Base-by-base conservation (phyloP, 2,888 invertebrate genomes). In the Drosophila bunnanda region DNA sequence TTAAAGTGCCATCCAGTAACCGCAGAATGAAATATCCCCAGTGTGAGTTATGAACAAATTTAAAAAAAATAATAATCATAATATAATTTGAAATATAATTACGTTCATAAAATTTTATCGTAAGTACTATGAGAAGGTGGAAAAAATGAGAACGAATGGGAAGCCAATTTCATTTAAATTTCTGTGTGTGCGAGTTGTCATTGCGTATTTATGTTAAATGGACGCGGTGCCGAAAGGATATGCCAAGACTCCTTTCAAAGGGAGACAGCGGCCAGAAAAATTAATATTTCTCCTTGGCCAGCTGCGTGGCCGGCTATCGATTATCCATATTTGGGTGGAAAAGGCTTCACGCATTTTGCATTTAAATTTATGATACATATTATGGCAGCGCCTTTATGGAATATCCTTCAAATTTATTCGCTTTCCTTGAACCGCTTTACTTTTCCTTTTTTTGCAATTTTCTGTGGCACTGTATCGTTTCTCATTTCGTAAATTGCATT, bases 171-270 rank as follows among this genome's bases (percentile, higher is more conserved):
- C 56, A 70, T 62, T 57, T 28, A 52, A 68, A 46, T 58, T 54
- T 53, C 53, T 46, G 67, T 68, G 36, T 53, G 41, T 54, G 50
- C 64, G 53, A 52, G 54, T 74, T 68, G 73, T 80, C 79, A 80
- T 80, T 82, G 82, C 77, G 72, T 80, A 82, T 83, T 80, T 76
- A 82, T 75, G 81, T 71, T 80, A 82, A 86, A 82, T 85, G 76
- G 50, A 79, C 54, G 67, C 67, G 68, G 39, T 58, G 68, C 54
- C 53, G 76, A 72, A 67, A 79, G 72, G 73, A 52, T 52, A 25
- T 44, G 28, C 38, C 53, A 62, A 28, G 54, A n/a, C 36, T 48
- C 30, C 22, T 22, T 22, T 48, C 53, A 69, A 41, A 69, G 57
- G 57, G 30, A 39, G 57, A 48, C 44, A n/a, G 28, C 58, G 57